phyloP scores from a whole-genome alignment of 2,888 invertebrate species.

The Agriopis leucophaearia region DNA sequence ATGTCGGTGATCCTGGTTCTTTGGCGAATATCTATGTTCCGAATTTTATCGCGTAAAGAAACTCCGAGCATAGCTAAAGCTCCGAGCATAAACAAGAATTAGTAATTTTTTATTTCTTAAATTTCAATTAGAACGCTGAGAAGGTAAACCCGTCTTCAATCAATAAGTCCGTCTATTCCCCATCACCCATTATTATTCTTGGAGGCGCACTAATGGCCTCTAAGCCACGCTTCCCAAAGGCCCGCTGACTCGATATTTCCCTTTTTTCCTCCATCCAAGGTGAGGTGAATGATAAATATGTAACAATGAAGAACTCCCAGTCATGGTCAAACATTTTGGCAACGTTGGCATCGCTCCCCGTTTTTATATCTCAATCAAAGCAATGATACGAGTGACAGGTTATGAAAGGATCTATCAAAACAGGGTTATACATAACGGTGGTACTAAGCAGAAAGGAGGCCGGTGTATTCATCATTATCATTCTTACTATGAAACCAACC shows the following conservation, averaged over 20 bases:
- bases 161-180: slow-evolving; percentile 13
- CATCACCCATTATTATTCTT: slow-evolving; percentile 25
- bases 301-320: slow-evolving; percentile 34
- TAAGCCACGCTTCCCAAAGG: slow-evolving; percentile 11
- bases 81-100: no score
- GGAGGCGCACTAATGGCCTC: slow-evolving; percentile 24
- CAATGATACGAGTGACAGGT: slow-evolving; percentile 18
- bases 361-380: slow-evolving; percentile 32
- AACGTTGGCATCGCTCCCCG: slow-evolving; percentile 26
- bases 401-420: slow-evolving; percentile 10
- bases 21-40: no score
- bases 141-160: background rate
- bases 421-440: no score
- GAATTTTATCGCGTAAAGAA: no score
- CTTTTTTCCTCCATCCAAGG: slow-evolving; percentile 34
- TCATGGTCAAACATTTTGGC: slow-evolving; percentile 35
- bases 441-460: no score
- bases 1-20: no score
- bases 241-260: slow-evolving; percentile 36
- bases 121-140: no score
- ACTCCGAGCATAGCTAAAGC: no score
- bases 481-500: no score
- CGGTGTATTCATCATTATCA: no score
- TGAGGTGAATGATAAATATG: slow-evolving; percentile 45
- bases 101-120: no score